Evolutionary conservation across 2,113 vertebrate species (phyloP).

Genomic region (Hymenochirus boettgeri): DNA sequence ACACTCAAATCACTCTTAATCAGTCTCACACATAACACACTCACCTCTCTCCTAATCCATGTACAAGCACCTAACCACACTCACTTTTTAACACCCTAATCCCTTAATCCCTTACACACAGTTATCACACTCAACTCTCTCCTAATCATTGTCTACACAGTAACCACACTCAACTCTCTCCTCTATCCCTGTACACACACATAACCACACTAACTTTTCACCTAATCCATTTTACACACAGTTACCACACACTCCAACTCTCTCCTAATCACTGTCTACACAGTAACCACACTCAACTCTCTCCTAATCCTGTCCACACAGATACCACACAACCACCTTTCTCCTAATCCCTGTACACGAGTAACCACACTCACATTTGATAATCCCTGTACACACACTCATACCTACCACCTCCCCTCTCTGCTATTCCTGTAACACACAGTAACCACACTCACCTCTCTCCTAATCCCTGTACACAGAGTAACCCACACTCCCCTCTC

Average conservation of each 20-base stretch:
- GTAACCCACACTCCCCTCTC: background rate
- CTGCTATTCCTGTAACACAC: background rate
- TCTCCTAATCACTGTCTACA: too few species aligned
- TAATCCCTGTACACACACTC: background rate
- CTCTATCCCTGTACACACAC: background rate
- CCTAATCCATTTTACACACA: background rate
- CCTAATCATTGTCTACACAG: background rate
- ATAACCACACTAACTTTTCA: background rate
- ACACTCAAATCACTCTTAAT: too few species aligned
- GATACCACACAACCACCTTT: background rate
- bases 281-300: too few species aligned
- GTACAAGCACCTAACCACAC: background rate
- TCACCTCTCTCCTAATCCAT: background rate
- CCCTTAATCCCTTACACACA: background rate
- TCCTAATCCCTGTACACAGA: too few species aligned
- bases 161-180: too few species aligned
- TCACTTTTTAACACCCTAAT: background rate
- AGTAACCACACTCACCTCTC: background rate
- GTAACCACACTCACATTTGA: background rate
- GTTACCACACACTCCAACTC: too few species aligned
- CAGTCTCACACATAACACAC: background rate
- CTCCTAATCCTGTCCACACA: too few species aligned
- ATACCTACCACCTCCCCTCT: background rate
- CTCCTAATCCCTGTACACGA: background rate
- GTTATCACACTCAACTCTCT: background rate